Base-by-base conservation (phyloP, 2,888 invertebrate genomes). In the Odontocolon sp. region DNA sequence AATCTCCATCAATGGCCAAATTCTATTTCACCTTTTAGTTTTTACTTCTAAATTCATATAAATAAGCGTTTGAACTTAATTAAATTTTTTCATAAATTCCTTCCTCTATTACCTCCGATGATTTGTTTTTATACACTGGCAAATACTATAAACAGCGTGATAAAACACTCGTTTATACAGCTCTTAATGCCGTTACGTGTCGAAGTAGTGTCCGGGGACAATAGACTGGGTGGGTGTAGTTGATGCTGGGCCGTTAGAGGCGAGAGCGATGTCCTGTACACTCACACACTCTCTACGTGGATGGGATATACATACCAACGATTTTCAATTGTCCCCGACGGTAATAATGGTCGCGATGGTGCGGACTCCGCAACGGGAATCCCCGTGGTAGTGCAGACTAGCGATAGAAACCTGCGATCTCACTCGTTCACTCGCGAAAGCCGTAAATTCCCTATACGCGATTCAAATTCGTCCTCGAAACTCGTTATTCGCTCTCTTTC, bases 271-370 rank as follows among this genome's bases (percentile, higher is more conserved):
- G 33, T 28, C 16, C 26, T 28, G 14, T 9, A 42, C 26, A 59
- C 28, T 38, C 38, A 5, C 47, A 28, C 57, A 18, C 42, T n/a
- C n/a, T 8, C 8, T 11, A 16, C 8, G 28, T 28, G 5, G 6
- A 23, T 42, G 18, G 28, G 8, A 40, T 9, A 45, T 28, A 8
- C 45, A 68, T 23, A 68, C 47, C n/a, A 21, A 50, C 11, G 59
- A 61, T 50, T 52, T 69, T 69, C 59, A 69, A 69, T 69, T 61
- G 59, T 40, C 31, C 59, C 52, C 59, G 18, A 61, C 59, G 59
- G 69, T 69, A 61, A 69, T 69, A 69, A 69, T 47, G 40, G 38
- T 14, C 40, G 14, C 40, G 59, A 59, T 26, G 50, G 14, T 9
- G 26, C 38, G 18, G 16, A 11, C 3, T 52, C 59, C 0, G 57